Evolutionary conservation across 2,113 vertebrate genomes (phyloP).

Genomic region (Crotalus helleri): DNA sequence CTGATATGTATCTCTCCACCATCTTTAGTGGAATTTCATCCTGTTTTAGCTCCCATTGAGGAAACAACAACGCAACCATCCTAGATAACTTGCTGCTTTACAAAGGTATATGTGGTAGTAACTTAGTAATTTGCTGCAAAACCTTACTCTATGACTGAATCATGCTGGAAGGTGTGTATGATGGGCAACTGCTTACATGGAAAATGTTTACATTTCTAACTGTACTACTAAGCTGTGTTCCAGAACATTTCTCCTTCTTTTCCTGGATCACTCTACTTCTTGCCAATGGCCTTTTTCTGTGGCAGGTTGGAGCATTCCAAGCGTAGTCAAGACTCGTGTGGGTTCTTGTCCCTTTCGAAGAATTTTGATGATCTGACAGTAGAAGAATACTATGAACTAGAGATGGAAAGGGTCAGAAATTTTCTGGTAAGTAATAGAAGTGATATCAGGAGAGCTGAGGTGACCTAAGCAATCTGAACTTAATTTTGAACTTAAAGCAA

Average conservation of each 20-base stretch:
- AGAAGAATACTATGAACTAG: slow-evolving; percentile 71
- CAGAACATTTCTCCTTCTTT: background rate
- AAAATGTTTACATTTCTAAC: background rate
- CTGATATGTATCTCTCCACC: background rate
- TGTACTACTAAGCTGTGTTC: background rate
- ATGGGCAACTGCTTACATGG: background rate
- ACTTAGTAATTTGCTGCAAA: background rate
- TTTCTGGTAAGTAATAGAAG: slow-evolving; percentile 69
- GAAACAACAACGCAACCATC: background rate
- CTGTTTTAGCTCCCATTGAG: background rate
- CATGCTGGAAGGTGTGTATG: background rate
- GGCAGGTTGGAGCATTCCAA: slow-evolving; percentile 72
- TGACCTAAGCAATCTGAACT: background rate
- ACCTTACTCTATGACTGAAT: background rate
- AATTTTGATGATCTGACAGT: slow-evolving; percentile 70
- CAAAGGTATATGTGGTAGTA: background rate
- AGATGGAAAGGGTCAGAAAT: slow-evolving; percentile 70
- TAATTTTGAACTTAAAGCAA: background rate
- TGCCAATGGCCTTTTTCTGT: fast-evolving
- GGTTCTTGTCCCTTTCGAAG: slow-evolving; percentile 69
- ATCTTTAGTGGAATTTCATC: background rate
- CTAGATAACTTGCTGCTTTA: background rate
- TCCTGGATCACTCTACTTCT: background rate
- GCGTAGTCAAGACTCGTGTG: slow-evolving; percentile 64
- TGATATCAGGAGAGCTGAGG: background rate